Conservation (phyloP, 2,113 vertebrate genomes). For the Formicarius rufipectus region DNA sequence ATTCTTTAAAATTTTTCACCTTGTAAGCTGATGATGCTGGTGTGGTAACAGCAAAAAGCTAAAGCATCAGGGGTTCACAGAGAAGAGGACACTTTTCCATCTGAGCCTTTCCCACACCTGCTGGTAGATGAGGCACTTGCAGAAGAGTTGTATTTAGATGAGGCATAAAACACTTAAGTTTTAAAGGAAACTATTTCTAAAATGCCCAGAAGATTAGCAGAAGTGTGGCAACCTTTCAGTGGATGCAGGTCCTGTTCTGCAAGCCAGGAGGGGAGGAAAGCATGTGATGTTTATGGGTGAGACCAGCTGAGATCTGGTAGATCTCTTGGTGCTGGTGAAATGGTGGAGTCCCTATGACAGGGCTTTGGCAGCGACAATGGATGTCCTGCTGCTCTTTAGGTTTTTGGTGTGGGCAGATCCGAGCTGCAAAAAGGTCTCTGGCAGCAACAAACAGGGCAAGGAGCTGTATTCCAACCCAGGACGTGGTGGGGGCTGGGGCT, state of each 20-base stretch:
- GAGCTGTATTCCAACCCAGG: background rate
- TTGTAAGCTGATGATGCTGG: background rate
- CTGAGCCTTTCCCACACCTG: background rate
- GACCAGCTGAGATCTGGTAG: background rate
- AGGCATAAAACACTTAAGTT: background rate
- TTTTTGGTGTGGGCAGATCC: background rate
- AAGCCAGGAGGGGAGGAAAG: background rate
- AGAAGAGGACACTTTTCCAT: background rate
- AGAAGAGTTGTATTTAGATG: background rate
- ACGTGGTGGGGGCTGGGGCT: background rate
- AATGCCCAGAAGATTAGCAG: background rate
- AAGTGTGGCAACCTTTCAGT: background rate
- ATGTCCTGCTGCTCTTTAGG: background rate
- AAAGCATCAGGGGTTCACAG: background rate
- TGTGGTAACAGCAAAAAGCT: background rate
- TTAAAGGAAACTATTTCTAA: background rate
- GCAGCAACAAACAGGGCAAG: accelerated
- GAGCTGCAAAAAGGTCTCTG: background rate
- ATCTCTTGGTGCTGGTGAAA: background rate
- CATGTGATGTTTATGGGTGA: background rate
- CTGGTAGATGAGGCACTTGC: background rate
- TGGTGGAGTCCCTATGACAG: background rate
- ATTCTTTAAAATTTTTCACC: background rate
- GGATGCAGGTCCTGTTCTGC: background rate
- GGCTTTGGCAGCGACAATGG: background rate